Percentiles rank a stretch among this genome's conserved stretches.
Conservation (phyloP, 2,113 vertebrate species). For the Astur gentilis region DNA sequence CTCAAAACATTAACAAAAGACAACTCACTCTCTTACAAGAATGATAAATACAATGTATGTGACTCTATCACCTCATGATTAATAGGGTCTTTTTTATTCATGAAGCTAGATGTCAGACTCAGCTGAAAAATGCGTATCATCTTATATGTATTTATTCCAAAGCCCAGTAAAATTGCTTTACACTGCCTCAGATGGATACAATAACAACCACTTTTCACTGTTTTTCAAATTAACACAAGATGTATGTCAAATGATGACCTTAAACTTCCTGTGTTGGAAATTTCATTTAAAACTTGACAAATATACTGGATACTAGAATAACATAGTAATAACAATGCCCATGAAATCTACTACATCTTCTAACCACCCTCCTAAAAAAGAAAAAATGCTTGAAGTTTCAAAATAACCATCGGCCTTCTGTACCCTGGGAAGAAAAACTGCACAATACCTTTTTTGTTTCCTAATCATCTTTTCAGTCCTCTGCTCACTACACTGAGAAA, state of each 20-base stretch:
- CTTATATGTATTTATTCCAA: conserved; percentile 70
- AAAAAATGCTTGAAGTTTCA: not conserved
- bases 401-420: not conserved
- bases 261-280: conserved; percentile 43
- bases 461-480: not conserved
- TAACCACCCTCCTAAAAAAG: not conserved
- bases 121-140: conserved; percentile 69
- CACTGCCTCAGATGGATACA: conserved; percentile 53
- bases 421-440: not conserved
- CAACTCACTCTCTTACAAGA: conserved; percentile 31
- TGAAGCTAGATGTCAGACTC: conserved; percentile 65
- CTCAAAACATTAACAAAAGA: conserved; percentile 42
- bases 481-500: not conserved
- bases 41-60: conserved; percentile 56
- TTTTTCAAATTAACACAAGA: conserved; percentile 65
- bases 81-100: conserved; percentile 70
- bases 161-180: conserved; percentile 52
- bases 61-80: conserved; percentile 59
- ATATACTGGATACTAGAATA: conserved; percentile 21
- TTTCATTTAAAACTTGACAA: conserved; percentile 62
- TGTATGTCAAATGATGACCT: conserved; percentile 62
- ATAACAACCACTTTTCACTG: conserved; percentile 57
- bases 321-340: not conserved
- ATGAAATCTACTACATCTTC: not conserved
- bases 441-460: not conserved